Base-by-base conservation (phyloP, 2,797 vertebrate species). In the Lagocephalus sceleratus region DNA sequence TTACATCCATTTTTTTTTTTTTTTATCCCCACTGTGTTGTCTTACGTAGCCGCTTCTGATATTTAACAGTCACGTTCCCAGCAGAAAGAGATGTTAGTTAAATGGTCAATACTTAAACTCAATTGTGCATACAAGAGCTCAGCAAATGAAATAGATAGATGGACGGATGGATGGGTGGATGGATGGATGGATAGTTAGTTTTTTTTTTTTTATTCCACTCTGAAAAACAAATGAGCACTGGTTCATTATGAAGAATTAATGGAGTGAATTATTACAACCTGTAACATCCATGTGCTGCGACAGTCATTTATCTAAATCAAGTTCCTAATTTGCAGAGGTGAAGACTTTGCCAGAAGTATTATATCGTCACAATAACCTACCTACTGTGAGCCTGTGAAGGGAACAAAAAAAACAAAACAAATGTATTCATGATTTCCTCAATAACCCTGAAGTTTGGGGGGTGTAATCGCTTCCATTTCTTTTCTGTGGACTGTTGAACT, bases 231-330 rank as follows among this genome's bases (percentile, higher is more conserved):
- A 71, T 71, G 71, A 76, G 74, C 65, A 50, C 40, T 47, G 52
- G 49, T 55, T 59, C 58, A 21, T 75, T 50, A 72, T 76, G 68
- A 84, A 81, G 82, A 85, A 82, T 78, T 84, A 88, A 87, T 87
- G 75, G 78, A 77, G 77, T 84, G 80, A 84, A 83, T 82, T 84
- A 86, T 85, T 83, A 73, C 78, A 63, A 82, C 73, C 76, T 80
- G 72, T 60, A 51, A 76, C 75, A 63, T 75, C 77, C 81, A 76
- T 79, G 76, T 67, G 71, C 66, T 57, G 70, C 29, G 59, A 73
- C 70, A 71, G 81, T 66, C 78, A 57, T 83, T 83, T 74, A 85
- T 87, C 78, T 17, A 86, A 29, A 79, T 84, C 77, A 85, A 83
- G 79, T 73, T 66, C 81, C 77, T 90, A 73, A 73, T 85, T 78